These are phyloP conservation scores for Pantelozetes paolii DNA, from an alignment of 2,888 invertebrate genomes.

Conservation along the genomic window DNA sequence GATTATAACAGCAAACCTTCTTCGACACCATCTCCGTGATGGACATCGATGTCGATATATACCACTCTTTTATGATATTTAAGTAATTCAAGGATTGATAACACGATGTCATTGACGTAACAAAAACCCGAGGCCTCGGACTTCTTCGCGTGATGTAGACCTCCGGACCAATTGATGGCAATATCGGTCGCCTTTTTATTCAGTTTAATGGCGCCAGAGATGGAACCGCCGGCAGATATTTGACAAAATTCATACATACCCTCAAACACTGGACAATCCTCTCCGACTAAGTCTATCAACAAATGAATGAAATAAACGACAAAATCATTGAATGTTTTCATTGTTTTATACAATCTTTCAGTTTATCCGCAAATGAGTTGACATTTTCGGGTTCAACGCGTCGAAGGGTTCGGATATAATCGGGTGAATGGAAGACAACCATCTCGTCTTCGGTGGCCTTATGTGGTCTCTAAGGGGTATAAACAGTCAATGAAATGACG, in stretches of 20 bases:
- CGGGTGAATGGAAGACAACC: too few species aligned
- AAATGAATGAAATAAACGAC: slow-evolving; percentile 53
- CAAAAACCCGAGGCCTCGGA: slow-evolving; percentile 99
- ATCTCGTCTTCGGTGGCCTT: slow-evolving; percentile 71
- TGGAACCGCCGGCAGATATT: slow-evolving; percentile 94
- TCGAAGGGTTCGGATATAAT: too few species aligned
- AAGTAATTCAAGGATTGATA: slow-evolving; percentile 90
- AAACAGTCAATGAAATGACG: too few species aligned
- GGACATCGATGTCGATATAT: slow-evolving; percentile 98
- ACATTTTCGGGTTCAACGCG: too few species aligned
- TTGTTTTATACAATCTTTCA: too few species aligned
- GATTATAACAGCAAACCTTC: too few species aligned
- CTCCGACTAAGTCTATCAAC: slow-evolving; percentile 70
- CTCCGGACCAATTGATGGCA: slow-evolving; percentile 99
- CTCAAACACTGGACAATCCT: slow-evolving; percentile 99
- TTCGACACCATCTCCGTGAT: slow-evolving; percentile 99
- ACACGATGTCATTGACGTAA: slow-evolving; percentile 97
- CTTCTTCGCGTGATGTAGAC: slow-evolving; percentile 98
- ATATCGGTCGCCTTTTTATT: slow-evolving; percentile 99
- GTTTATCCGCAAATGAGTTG: too few species aligned
- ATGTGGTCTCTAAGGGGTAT: background rate
- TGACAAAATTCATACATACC: slow-evolving; percentile 99
- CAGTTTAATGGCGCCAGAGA: slow-evolving; percentile 95
- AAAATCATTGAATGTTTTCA: slow-evolving; percentile 8
- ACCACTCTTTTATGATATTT: slow-evolving; percentile 96